Percentiles rank a stretch among this genome's conserved stretches.
phyloP scores from a whole-genome alignment of 1,140 invertebrate species.

The Oncopeltus fasciatus region DNA sequence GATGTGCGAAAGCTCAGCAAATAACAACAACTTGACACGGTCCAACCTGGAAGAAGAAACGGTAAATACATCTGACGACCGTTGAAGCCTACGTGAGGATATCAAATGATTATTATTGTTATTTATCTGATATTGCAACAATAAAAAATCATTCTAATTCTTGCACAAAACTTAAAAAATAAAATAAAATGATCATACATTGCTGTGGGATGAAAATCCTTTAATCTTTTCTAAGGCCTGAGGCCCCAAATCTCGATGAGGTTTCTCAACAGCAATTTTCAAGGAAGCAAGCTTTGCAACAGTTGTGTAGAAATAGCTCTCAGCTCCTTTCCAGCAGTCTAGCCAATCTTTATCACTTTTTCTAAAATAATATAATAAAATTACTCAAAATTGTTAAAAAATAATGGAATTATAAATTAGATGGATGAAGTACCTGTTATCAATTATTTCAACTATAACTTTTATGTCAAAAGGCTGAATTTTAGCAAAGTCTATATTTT shows the following conservation, averaged over 20 bases:
- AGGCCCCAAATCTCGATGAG: constrained; percentile 62
- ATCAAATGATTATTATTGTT: too few species aligned
- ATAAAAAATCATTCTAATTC: too few species aligned
- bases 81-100: too few species aligned
- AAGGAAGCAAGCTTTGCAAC: constrained; percentile 52
- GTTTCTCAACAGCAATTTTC: constrained; percentile 40
- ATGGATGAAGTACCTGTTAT: constrained; percentile 31
- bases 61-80: too few species aligned
- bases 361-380: constrained; percentile 25
- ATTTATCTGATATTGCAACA: too few species aligned
- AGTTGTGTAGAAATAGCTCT: constrained; percentile 59
- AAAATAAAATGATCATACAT: too few species aligned
- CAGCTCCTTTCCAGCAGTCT: constrained; percentile 54
- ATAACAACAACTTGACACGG: too few species aligned
- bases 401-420: not conserved
- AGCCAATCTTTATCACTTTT: constrained; percentile 38
- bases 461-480: constrained; percentile 45
- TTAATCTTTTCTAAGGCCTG: constrained; percentile 68
- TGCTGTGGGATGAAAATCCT: constrained; percentile 53
- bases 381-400: not conserved
- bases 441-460: constrained; percentile 34
- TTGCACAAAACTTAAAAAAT: too few species aligned
- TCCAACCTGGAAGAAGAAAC: too few species aligned
- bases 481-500: constrained; percentile 28
- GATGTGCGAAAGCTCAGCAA: too few species aligned